Evolutionary conservation across 2,113 vertebrate species (phyloP).

Genomic region (Zingel zingel): DNA sequence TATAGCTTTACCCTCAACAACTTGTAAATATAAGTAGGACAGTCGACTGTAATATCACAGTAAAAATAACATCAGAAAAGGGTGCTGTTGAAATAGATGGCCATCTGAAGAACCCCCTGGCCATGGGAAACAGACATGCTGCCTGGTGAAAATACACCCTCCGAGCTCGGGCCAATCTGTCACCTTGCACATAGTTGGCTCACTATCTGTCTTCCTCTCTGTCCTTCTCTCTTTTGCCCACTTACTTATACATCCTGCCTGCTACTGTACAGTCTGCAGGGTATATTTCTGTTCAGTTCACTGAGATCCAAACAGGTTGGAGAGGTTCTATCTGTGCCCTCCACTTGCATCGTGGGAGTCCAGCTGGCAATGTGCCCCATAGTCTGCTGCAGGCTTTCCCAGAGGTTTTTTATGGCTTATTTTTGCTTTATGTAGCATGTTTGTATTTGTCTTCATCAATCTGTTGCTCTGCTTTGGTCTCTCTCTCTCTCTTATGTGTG

Average conservation of each 20-base stretch:
- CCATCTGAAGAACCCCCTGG: conserved; percentile 66
- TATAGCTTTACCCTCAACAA: conserved; percentile 11
- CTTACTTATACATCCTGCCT: conserved; percentile 11
- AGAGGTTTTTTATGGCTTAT: conserved; percentile 17
- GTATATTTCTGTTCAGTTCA: conserved; percentile 46
- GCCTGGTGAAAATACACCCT: conserved; percentile 49
- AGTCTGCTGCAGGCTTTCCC: conserved; percentile 16
- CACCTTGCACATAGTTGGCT: conserved; percentile 41
- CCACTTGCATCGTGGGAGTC: conserved; percentile 32
- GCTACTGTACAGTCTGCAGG: conserved; percentile 46
- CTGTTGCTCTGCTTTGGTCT: not conserved
- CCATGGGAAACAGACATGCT: conserved; percentile 47
- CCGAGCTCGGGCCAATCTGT: conserved; percentile 61
- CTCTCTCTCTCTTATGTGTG: not conserved
- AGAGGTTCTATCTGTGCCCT: conserved; percentile 39
- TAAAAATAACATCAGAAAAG: conserved; percentile 25
- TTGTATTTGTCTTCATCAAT: conserved; percentile 3
- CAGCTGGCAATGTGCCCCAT: conserved; percentile 11
- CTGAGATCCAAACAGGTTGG: conserved; percentile 53
- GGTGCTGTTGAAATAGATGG: conserved; percentile 25
- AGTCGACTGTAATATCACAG: conserved; percentile 4
- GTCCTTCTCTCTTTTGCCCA: not conserved
- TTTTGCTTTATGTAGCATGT: not conserved
- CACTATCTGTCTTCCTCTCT: conserved; percentile 33
- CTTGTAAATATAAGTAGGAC: conserved; percentile 36